Conservation (phyloP, 1,140 invertebrate genomes). For the Doryteuthis pealeii region DNA sequence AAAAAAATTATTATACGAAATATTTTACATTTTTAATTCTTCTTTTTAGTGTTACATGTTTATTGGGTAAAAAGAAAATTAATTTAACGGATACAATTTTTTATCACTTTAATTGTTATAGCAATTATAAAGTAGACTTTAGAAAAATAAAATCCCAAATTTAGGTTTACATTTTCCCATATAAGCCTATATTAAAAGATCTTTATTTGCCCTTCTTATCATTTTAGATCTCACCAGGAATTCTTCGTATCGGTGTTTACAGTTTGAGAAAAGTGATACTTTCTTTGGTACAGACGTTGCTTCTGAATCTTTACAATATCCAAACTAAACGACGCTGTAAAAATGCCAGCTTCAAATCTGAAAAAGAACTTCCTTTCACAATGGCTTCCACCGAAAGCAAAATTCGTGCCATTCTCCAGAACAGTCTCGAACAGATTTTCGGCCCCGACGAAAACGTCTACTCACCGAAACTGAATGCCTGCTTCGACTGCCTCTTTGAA, state of each 20-base stretch:
- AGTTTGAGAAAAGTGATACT: conserved; percentile 29
- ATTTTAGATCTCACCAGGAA: too few species aligned
- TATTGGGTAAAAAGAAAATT: too few species aligned
- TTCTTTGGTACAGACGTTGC: conserved; percentile 28
- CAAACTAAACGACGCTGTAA: conserved; percentile 23
- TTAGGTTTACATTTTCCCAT: too few species aligned
- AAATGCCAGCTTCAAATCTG: conserved; percentile 21
- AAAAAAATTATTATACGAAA: too few species aligned
- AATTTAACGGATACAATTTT: too few species aligned
- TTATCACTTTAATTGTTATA: too few species aligned
- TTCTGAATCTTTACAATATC: conserved; percentile 35
- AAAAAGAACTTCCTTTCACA: conserved; percentile 22
- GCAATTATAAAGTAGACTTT: too few species aligned
- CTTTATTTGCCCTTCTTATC: too few species aligned
- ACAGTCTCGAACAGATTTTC: conserved; percentile 16
- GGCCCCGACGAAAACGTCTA: conserved; percentile 11
- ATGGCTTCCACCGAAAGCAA: conserved; percentile 11
- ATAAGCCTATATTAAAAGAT: too few species aligned
- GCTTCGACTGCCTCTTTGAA: conserved; percentile 21
- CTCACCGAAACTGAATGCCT: conserved; percentile 15
- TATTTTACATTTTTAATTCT: too few species aligned
- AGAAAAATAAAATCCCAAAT: too few species aligned
- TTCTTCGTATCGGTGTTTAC: conserved; percentile 22
- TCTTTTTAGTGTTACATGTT: too few species aligned
- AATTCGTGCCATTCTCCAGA: not conserved